Evolutionary conservation across 1,140 invertebrate genomes (phyloP).

Genomic region (Neodiprion virginianus): DNA sequence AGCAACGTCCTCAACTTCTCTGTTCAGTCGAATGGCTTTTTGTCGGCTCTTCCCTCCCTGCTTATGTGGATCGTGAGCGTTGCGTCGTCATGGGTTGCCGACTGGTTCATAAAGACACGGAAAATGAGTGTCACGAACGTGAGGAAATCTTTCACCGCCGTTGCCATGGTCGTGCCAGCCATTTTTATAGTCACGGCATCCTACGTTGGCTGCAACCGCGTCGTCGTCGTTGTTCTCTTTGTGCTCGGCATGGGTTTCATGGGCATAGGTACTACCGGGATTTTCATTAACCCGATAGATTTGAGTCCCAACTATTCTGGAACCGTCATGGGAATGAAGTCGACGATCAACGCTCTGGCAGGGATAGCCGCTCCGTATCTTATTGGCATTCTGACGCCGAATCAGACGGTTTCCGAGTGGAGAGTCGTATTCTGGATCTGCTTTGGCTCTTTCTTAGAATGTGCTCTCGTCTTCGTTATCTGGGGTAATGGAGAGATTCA

Average conservation of each 20-base stretch:
- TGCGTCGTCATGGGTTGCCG: constrained; percentile 63
- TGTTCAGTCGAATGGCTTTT: constrained; percentile 68
- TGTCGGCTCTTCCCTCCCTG: constrained; percentile 70
- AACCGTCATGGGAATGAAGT: constrained; percentile 70
- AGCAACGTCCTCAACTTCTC: constrained; percentile 80
- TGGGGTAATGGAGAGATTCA: constrained; percentile 47
- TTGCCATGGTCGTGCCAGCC: constrained; percentile 74
- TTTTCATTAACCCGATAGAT: constrained; percentile 72
- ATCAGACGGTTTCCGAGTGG: constrained; percentile 76
- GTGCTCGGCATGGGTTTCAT: constrained; percentile 73
- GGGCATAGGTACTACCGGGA: constrained; percentile 64
- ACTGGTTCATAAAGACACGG: constrained; percentile 62
- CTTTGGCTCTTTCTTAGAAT: constrained; percentile 48
- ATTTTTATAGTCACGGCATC: constrained; percentile 79
- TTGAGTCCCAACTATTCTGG: constrained; percentile 78
- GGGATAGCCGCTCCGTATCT: constrained; percentile 74
- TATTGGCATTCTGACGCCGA: constrained; percentile 75
- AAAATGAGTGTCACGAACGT: constrained; percentile 62
- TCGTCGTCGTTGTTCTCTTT: constrained; percentile 69
- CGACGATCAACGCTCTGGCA: constrained; percentile 67
- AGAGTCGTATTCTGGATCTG: constrained; percentile 76
- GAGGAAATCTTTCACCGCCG: constrained; percentile 72
- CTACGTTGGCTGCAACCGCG: constrained; percentile 76
- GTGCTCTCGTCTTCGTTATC: constrained; percentile 58
- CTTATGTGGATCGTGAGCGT: constrained; percentile 68